Evolutionary conservation across 2,888 invertebrate species (phyloP).

Genomic region (Acanthosepion esculentum): DNA sequence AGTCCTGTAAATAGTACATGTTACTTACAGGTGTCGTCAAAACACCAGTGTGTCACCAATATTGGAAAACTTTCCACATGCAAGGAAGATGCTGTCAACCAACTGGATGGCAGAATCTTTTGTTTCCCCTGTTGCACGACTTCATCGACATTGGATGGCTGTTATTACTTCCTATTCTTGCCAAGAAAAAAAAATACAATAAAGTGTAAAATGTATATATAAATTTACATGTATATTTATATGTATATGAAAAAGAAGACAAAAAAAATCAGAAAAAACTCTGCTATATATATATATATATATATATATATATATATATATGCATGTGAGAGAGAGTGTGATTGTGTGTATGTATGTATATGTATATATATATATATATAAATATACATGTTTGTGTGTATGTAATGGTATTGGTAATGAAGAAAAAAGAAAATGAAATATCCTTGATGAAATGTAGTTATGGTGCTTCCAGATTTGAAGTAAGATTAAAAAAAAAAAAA

Average conservation of each 20-base stretch:
- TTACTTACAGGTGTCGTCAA: conserved; percentile 33
- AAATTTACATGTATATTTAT: conserved; percentile 48
- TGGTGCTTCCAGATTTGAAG: neutral
- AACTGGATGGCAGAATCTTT: neutral
- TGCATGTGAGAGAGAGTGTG: neutral
- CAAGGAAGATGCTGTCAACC: conserved; percentile 12
- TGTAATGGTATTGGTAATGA: neutral
- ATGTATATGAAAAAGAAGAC: conserved; percentile 40
- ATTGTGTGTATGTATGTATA: neutral
- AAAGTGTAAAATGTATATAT: conserved; percentile 44
- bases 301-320: conserved; percentile 34
- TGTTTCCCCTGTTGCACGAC: neutral
- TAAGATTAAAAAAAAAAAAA: too few species aligned
- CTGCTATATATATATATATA: conserved; percentile 25
- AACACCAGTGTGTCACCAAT: conserved; percentile 24
- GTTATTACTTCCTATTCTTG: conserved; percentile 33
- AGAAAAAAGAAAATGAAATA: neutral
- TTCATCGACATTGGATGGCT: conserved; percentile 36
- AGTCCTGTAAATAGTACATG: conserved; percentile 25
- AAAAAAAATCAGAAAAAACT: neutral
- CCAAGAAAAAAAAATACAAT: neutral
- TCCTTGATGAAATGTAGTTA: conserved; percentile 2
- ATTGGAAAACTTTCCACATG: conserved; percentile 43
- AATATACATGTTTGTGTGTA: conserved; percentile 38
- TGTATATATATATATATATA: neutral